Percentiles rank a stretch among this genome's conserved stretches.
Evolutionary conservation across 2,113 vertebrate genomes (phyloP).

Genomic region (Pedionomus torquatus): DNA sequence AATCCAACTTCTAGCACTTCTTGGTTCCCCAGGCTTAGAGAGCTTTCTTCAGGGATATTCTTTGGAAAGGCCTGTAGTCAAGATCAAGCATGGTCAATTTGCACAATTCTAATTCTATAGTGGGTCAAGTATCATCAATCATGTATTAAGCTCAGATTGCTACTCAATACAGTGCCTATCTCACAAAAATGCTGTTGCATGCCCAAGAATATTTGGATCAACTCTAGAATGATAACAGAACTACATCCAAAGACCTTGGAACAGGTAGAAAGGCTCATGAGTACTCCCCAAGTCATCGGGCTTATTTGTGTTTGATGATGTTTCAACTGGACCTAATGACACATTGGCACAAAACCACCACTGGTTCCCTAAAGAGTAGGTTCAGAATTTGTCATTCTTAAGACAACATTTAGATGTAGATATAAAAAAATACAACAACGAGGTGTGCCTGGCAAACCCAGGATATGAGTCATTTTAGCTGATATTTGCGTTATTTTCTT

Average conservation of each 20-base stretch:
- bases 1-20: background rate
- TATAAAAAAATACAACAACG: background rate
- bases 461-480: slow-evolving; percentile 71
- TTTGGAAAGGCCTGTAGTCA: background rate
- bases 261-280: background rate
- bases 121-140: background rate
- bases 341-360: background rate
- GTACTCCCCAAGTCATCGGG: background rate
- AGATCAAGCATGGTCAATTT: background rate
- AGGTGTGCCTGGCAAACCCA: slow-evolving; percentile 57
- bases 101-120: background rate
- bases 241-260: background rate
- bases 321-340: background rate
- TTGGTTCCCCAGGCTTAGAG: background rate
- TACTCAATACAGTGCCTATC: background rate
- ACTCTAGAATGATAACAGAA: background rate
- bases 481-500: slow-evolving; percentile 58
- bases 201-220: background rate
- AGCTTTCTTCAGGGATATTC: background rate
- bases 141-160: background rate
- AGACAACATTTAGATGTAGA: slow-evolving; percentile 4
- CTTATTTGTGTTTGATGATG: background rate
- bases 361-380: background rate
- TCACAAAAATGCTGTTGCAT: background rate
- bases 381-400: slow-evolving; percentile 39